Conservation (phyloP, 1,140 invertebrate species). For the Drosophila serrata region DNA sequence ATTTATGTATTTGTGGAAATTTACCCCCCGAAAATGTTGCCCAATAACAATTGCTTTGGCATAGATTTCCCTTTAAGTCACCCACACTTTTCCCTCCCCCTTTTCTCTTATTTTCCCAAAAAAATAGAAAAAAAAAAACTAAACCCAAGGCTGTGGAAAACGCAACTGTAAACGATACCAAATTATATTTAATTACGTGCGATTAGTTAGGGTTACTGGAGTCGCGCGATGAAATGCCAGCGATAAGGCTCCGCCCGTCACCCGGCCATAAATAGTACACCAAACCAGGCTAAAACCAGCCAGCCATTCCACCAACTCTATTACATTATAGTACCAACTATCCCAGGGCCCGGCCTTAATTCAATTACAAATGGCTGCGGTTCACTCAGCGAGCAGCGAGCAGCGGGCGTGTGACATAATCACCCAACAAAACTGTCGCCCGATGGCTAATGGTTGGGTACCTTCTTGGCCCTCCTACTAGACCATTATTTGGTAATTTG, state of each 20-base stretch:
- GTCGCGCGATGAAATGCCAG: constrained; percentile 77
- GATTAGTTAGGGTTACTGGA: constrained; percentile 85
- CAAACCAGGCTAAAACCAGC: constrained; percentile 15
- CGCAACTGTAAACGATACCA: constrained; percentile 83
- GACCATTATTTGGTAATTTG: constrained; percentile 81
- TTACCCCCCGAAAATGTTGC: constrained; percentile 15
- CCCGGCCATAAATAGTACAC: constrained; percentile 62
- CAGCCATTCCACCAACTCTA: constrained; percentile 13
- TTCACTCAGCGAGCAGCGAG: constrained; percentile 22
- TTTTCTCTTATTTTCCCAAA: neutral
- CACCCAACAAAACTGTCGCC: constrained; percentile 49
- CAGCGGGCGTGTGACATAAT: constrained; percentile 77
- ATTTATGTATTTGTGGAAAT: neutral
- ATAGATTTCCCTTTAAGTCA: constrained; percentile 31
- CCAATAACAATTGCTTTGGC: constrained; percentile 38
- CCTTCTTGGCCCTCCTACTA: constrained; percentile 25
- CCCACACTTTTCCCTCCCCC: neutral
- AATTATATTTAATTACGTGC: constrained; percentile 85
- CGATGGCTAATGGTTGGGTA: constrained; percentile 19
- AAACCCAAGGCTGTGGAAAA: constrained; percentile 41
- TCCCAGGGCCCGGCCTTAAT: constrained; percentile 66
- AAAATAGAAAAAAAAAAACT: neutral
- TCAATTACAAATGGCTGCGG: constrained; percentile 82
- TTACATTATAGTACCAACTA: constrained; percentile 5
- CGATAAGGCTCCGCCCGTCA: constrained; percentile 74